Conservation (phyloP, 2,888 invertebrate species). For the Buathra laborator region DNA sequence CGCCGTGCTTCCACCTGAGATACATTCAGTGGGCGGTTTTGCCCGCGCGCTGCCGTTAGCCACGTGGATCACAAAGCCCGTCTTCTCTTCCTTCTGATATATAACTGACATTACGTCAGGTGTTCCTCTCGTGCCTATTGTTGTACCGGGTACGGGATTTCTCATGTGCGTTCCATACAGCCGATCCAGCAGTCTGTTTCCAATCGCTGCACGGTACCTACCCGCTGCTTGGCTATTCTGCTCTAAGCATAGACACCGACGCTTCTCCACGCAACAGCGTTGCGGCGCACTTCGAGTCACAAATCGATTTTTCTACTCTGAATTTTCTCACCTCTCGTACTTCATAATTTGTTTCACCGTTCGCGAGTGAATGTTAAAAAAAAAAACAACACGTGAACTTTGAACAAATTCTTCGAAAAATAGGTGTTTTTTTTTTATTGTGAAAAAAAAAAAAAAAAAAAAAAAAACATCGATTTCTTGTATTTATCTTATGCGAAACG, state of each 20-base stretch:
- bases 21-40: slow-evolving; percentile 17
- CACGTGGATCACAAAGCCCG: slow-evolving; percentile 74
- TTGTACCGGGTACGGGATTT: slow-evolving; percentile 49
- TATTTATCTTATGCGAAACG: background rate
- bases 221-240: background rate
- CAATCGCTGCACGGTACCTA: slow-evolving; percentile 51
- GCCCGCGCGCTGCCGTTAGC: slow-evolving; percentile 32
- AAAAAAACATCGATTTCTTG: background rate
- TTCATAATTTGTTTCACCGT: background rate
- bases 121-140: slow-evolving; percentile 47
- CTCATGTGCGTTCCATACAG: slow-evolving; percentile 29
- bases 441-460: background rate
- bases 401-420: background rate
- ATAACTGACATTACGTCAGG: slow-evolving; percentile 19
- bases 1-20: slow-evolving; percentile 59
- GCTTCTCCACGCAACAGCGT: background rate
- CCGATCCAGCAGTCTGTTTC: slow-evolving; percentile 47
- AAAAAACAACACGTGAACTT: background rate
- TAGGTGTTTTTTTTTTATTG: background rate
- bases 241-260: background rate
- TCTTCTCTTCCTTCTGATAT: slow-evolving; percentile 1
- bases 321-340: background rate
- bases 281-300: background rate
- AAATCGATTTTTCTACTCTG: slow-evolving; percentile 10
- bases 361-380: background rate